Percentiles rank a stretch among this genome's conserved stretches.
Evolutionary conservation across 1,140 invertebrate genomes (phyloP).

Genomic region (Lanistes nyassanus): DNA sequence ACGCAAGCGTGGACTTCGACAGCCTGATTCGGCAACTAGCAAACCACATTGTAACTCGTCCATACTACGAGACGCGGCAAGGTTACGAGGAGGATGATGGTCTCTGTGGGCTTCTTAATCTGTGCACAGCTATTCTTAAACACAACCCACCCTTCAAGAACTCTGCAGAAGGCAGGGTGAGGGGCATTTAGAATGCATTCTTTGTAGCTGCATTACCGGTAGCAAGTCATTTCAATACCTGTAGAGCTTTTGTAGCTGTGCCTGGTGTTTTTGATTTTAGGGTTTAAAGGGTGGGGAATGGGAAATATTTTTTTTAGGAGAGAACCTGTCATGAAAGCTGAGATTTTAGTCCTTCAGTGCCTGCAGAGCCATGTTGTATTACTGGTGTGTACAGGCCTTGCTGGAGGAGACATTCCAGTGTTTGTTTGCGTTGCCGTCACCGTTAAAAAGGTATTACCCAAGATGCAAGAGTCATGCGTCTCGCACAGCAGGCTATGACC

Average conservation of each 20-base stretch:
- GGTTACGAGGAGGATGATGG: slow-evolving; percentile 87
- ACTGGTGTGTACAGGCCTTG: slow-evolving; percentile 45
- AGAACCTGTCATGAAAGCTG: background rate
- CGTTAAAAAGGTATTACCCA: slow-evolving; percentile 84
- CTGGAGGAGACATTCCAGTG: slow-evolving; percentile 82
- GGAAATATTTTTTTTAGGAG: too few species aligned
- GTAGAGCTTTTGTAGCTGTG: too few species aligned
- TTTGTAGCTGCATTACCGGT: too few species aligned
- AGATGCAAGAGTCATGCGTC: slow-evolving; percentile 92
- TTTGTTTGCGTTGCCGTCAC: slow-evolving; percentile 89
- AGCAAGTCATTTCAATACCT: too few species aligned
- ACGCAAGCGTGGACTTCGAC: slow-evolving; percentile 75
- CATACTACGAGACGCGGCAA: slow-evolving; percentile 84
- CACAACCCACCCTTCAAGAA: slow-evolving; percentile 88
- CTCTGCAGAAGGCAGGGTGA: slow-evolving; percentile 78
- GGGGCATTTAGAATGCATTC: too few species aligned
- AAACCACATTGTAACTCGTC: slow-evolving; percentile 78
- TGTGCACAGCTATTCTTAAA: slow-evolving; percentile 86
- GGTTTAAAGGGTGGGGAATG: too few species aligned
- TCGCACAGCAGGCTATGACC: slow-evolving; percentile 87
- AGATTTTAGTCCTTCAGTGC: background rate
- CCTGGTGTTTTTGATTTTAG: too few species aligned
- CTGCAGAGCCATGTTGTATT: too few species aligned
- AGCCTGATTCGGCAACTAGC: slow-evolving; percentile 80
- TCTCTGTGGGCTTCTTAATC: slow-evolving; percentile 86